phyloP scores from a whole-genome alignment of 2,113 vertebrate species.

The Lynx canadensis region DNA sequence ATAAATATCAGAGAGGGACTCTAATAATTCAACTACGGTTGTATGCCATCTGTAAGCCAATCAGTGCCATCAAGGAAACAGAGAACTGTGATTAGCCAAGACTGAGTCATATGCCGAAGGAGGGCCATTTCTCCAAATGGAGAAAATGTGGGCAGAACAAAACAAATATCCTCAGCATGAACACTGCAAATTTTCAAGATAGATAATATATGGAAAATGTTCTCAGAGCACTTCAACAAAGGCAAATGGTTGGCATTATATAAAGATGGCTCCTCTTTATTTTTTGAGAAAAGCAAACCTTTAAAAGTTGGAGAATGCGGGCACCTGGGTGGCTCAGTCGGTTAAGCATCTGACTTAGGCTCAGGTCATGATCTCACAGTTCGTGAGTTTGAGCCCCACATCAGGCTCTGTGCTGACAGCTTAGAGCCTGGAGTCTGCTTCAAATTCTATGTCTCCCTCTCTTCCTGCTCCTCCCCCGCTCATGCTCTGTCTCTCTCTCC shows the following conservation, averaged over 20 bases:
- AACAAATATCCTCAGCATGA: background rate
- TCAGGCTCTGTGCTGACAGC: no score
- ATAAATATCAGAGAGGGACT: background rate
- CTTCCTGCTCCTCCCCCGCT: no score
- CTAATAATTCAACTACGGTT: background rate
- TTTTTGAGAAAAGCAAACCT: conserved; percentile 11
- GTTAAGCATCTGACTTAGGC: no score
- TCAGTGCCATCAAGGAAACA: background rate
- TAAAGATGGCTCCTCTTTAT: background rate
- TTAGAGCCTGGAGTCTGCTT: no score
- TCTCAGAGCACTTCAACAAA: background rate
- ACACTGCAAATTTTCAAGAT: conserved; percentile 13
- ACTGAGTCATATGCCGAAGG: background rate
- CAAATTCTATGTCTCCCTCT: no score
- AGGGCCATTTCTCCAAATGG: background rate
- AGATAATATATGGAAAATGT: background rate
- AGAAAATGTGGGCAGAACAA: background rate
- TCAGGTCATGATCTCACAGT: no score
- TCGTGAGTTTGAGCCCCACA: no score
- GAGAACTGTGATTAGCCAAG: background rate
- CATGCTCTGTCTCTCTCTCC: no score
- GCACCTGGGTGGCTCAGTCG: no score
- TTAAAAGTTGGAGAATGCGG: background rate
- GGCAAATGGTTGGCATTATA: background rate
- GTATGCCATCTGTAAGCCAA: background rate